These are phyloP conservation scores for Agrochola lychnidis DNA, from an alignment of 2,888 invertebrate genomes.

Conservation along the genomic window DNA sequence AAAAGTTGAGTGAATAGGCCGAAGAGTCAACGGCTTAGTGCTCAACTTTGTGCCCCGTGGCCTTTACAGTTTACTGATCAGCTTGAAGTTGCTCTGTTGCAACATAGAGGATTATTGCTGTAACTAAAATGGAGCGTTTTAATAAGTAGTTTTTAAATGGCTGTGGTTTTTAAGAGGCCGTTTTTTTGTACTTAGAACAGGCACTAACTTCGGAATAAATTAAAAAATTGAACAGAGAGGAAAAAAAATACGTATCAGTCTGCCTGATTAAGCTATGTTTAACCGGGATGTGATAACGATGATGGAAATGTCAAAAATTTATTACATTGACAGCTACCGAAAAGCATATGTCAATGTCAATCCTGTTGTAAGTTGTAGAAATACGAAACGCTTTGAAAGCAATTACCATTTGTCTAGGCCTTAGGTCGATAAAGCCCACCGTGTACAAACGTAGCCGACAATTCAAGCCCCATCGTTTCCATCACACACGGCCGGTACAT, in stretches of 20 bases:
- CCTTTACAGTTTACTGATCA: slow-evolving; percentile 38
- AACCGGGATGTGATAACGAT: background rate
- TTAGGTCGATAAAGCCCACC: too few relatives aligned
- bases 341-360: too few relatives aligned
- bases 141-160: background rate
- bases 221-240: background rate
- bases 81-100: slow-evolving; percentile 39
- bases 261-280: too few relatives aligned
- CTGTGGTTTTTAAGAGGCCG: background rate
- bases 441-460: too few relatives aligned
- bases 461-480: too few relatives aligned
- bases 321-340: too few relatives aligned
- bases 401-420: too few relatives aligned
- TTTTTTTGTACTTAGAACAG: background rate
- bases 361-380: too few relatives aligned
- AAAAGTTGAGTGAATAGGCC: slow-evolving; percentile 56
- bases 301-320: too few relatives aligned
- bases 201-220: too few relatives aligned
- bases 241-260: background rate
- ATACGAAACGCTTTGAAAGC: too few relatives aligned
- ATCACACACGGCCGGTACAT: too few relatives aligned
- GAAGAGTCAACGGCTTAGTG: slow-evolving; percentile 55
- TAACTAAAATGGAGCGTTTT: background rate
- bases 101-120: background rate
- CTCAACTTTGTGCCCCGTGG: slow-evolving; percentile 33